phyloP scores from a whole-genome alignment of 2,113 vertebrate genomes.

The Puma concolor region DNA sequence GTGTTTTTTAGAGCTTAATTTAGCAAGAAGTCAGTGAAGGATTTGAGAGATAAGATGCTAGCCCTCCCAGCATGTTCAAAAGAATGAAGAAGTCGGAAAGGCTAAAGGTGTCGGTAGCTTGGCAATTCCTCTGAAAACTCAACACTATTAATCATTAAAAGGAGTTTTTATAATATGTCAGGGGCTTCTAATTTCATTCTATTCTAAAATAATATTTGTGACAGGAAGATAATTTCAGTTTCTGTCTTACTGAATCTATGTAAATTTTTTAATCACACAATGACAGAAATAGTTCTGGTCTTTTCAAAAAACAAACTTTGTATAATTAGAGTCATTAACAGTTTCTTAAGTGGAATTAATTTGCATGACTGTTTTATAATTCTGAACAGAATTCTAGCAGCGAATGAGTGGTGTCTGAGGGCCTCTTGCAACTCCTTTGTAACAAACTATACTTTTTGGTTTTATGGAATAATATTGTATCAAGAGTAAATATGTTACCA shows the following conservation, averaged over 20 bases:
- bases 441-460: not conserved
- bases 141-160: not conserved
- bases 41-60: constrained; percentile 17
- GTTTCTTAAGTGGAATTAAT: constrained; percentile 8
- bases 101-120: not conserved
- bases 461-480: not conserved
- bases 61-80: not conserved
- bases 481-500: not conserved
- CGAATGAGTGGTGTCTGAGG: not conserved
- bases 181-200: not conserved
- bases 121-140: not conserved
- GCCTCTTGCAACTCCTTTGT: not conserved
- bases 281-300: not conserved
- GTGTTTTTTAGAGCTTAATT: constrained; percentile 30
- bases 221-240: not conserved
- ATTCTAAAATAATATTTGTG: not conserved
- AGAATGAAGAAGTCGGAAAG: not conserved
- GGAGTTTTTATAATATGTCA: not conserved
- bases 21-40: not conserved
- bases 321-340: not conserved
- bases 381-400: not conserved
- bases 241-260: not conserved
- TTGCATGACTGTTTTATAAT: not conserved
- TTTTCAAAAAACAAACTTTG: not conserved
- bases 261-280: not conserved